Evolutionary conservation across 2,888 invertebrate species (phyloP).

Genomic region (Drosophila anomelani): DNA sequence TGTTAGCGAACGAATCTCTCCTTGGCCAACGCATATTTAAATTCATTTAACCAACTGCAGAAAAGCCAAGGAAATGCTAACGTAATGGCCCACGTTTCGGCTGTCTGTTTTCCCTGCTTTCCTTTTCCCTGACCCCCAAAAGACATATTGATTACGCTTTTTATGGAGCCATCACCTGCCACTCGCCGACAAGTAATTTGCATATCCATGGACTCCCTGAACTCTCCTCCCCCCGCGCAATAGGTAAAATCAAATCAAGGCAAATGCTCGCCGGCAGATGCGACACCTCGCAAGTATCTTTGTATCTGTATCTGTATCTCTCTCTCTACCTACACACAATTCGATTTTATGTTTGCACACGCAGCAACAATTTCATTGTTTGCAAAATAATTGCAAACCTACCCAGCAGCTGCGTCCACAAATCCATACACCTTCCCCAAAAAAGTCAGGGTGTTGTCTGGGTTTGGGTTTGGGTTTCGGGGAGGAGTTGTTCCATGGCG

Average conservation of each 20-base stretch:
- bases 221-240: slow-evolving; percentile 28
- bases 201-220: slow-evolving; percentile 65
- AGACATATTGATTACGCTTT: slow-evolving; percentile 61
- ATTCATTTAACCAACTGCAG: slow-evolving; percentile 17
- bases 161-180: slow-evolving; percentile 73
- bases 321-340: slow-evolving; percentile 59
- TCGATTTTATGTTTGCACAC: slow-evolving; percentile 79
- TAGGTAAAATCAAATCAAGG: slow-evolving; percentile 78
- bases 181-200: slow-evolving; percentile 53
- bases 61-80: slow-evolving; percentile 40
- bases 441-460: background rate
- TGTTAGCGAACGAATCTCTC: slow-evolving; percentile 50
- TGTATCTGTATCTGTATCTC: slow-evolving; percentile 25
- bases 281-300: slow-evolving; percentile 53
- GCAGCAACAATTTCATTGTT: slow-evolving; percentile 83
- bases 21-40: slow-evolving; percentile 13
- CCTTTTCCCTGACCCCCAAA: background rate
- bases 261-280: slow-evolving; percentile 67
- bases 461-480: slow-evolving; percentile 11
- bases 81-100: slow-evolving; percentile 36
- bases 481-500: background rate
- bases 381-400: slow-evolving; percentile 83
- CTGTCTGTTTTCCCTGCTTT: background rate
- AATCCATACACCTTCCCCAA: slow-evolving; percentile 23
- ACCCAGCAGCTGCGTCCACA: slow-evolving; percentile 77